phyloP scores from a whole-genome alignment of 2,797 vertebrate species.

The Emydoidea blandingii region DNA sequence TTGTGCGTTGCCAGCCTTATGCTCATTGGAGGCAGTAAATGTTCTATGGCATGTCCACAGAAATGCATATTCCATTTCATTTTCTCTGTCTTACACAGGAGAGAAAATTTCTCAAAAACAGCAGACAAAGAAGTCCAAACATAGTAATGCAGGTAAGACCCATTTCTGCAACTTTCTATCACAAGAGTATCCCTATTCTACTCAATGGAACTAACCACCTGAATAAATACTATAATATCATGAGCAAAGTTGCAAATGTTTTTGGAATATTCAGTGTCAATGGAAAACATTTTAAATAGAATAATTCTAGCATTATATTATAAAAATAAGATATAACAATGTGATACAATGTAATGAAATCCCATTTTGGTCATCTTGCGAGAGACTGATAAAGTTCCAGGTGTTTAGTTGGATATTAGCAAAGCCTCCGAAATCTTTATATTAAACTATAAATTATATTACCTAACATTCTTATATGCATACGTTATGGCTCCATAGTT shows the following conservation, averaged over 20 bases:
- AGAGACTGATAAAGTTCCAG: not conserved
- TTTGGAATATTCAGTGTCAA: not conserved
- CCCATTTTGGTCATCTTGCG: rapidly evolving
- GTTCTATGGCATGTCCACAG: not conserved
- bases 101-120: not conserved
- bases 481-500: not conserved
- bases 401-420: not conserved
- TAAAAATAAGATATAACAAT: not conserved
- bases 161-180: not conserved
- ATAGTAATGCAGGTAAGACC: not conserved
- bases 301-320: not conserved
- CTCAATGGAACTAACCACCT: not conserved
- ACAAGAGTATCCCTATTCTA: not conserved
- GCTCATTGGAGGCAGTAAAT: not conserved
- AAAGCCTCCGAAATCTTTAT: not conserved
- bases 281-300: not conserved
- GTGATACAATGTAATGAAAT: not conserved
- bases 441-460: not conserved
- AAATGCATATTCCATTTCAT: not conserved
- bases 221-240: not conserved
- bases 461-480: not conserved
- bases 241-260: not conserved
- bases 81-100: not conserved
- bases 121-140: not conserved
- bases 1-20: not conserved